Base-by-base conservation (phyloP, 2,113 vertebrate species). In the Macquaria ambigua region DNA sequence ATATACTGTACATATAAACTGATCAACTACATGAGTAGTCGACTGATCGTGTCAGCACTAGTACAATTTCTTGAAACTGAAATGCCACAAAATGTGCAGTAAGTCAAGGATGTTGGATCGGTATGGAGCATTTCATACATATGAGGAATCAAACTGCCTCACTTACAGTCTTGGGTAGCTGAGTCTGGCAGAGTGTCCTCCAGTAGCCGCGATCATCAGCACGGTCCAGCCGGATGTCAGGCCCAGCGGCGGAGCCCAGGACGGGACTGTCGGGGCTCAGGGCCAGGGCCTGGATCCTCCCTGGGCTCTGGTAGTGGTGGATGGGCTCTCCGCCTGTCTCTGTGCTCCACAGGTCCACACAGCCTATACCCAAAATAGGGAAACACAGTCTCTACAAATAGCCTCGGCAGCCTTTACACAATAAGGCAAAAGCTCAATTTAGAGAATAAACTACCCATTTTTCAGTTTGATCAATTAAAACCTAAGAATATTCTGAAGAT, bases 341-440 rank as follows among this genome's bases (percentile, higher is more conserved):
- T 72, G 96, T 95, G 92, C 96, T 98, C 98, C 98, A 99, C 12
- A 99, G 92, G 34, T 97, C 96, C 41, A 99, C 88, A n/a, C 94
- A 95, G 8, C 98, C 98, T 99, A 64, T 0, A 0, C 23, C 0
- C 31, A 59, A 73, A 8, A 66, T 5, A 68, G 7, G 0, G 25
- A 39, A 41, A 79, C 48, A 62, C 6, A 69, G 18, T 21, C 23
- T 14, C 25, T 53, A 8, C 52, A 50, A 50, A 16, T 16, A 39
- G 48, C 48, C 52, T 53, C 21, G 52, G 52, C 7, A 21, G 52
- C 18, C 52, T 53, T 53, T 2, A 21, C 18, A 53, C 52, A 53
- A 53, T 53, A 21, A 53, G 52, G 52, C 52, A 53, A 53, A 53
- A 21, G 52, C 52, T 21, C 6, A 2, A 20, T 53, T 21, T 53